A percentile compares a stretch with the other conserved stretches of the same genome.
phyloP scores from a whole-genome alignment of 2,113 vertebrate genomes.

The Periophthalmodon schlosseri region DNA sequence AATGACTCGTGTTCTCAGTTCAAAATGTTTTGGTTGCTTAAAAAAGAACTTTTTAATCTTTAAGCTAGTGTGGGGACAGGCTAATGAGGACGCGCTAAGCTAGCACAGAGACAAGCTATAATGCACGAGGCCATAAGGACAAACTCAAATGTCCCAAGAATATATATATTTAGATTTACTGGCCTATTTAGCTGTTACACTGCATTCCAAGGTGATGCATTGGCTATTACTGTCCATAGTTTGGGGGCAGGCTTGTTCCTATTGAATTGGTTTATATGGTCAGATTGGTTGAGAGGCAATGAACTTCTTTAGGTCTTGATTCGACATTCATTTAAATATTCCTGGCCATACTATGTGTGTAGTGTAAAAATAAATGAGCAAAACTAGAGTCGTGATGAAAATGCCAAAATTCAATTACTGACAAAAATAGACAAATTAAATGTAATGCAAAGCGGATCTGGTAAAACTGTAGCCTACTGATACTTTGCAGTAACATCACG shows the following conservation, averaged over 20 bases:
- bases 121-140: slow-evolving; percentile 6
- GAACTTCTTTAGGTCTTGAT: not conserved
- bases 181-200: slow-evolving; percentile 17
- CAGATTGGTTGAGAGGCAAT: not conserved
- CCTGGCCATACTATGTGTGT: not conserved
- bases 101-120: not conserved
- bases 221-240: not conserved
- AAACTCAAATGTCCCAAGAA: slow-evolving; percentile 18
- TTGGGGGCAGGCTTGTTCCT: not conserved
- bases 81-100: not conserved
- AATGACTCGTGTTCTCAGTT: no score
- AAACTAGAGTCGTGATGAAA: no score
- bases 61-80: not conserved
- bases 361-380: no score
- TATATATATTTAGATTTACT: slow-evolving; percentile 2
- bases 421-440: no score
- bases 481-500: no score
- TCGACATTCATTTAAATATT: not conserved
- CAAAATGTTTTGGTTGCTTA: no score
- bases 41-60: no score
- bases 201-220: slow-evolving; percentile 12
- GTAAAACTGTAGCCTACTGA: no score
- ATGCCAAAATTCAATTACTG: no score
- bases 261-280: not conserved
- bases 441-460: no score